Evolutionary conservation across 2,888 invertebrate genomes (phyloP), one percentile per base, ranked within the genome.

Genomic region (Ichneumoninae sp.): DNA sequence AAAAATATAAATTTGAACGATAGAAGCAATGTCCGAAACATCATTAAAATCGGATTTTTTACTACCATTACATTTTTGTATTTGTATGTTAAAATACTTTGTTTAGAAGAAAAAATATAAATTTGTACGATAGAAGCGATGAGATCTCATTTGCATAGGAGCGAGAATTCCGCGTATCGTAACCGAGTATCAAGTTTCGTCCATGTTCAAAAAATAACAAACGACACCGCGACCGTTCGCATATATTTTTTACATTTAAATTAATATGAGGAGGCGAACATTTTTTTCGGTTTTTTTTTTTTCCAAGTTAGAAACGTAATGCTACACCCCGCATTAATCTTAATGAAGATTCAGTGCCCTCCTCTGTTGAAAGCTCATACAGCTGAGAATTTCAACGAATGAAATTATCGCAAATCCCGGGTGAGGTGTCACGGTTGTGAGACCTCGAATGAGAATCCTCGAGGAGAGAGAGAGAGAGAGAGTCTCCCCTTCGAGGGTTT

Each of bases 11-110:
- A n/a, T n/a, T n/a, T n/a, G n/a, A n/a, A n/a, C n/a, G n/a, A n/a
- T n/a, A n/a, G n/a, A n/a, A n/a, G 94, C 22, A 98, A 94, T 90
- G 95, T 96, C 97, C 97, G 95, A 6, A 95, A 95, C 54, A 70
- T 16, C 10, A 44, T 40, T 47, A 8, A 83, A 71, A 65, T 44
- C 60, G 47, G 73, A 50, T 2, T 57, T 26, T 22, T 8, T 52
- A n/a, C n/a, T n/a, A n/a, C n/a, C n/a, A n/a, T n/a, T n/a, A n/a
- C n/a, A n/a, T n/a, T n/a, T n/a, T n/a, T n/a, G n/a, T n/a, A 40
- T 65, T n/a, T 60, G 5, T 54, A 50, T 0, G 2, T 36, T 36
- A 33, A 33, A 33, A 33, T 30, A 30, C 30, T 33, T 36, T 8
- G 8, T 8, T 2, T 8, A 8, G 36, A 36, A 36, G 36, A 36